Evolutionary conservation across 1,140 invertebrate species (phyloP).

Genomic region (Trinorchestia longiramus): DNA sequence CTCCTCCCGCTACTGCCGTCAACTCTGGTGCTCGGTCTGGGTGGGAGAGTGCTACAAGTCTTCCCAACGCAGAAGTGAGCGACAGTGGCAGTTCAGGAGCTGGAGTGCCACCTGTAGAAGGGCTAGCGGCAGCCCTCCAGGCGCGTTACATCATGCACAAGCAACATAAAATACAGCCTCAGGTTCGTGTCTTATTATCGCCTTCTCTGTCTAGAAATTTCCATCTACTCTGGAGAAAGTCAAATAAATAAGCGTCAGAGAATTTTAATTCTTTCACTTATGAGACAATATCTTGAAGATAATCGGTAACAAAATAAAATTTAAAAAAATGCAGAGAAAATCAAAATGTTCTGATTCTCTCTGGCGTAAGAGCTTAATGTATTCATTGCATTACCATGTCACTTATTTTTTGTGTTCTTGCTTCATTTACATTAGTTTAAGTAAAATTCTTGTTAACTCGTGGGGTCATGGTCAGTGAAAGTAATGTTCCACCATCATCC

Average conservation of each 20-base stretch:
- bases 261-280: background rate
- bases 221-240: background rate
- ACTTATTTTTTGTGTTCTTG: no score
- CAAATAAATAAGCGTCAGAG: background rate
- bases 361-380: background rate
- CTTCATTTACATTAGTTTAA: no score
- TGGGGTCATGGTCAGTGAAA: no score
- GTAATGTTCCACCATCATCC: no score
- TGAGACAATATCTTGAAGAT: no score
- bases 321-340: background rate
- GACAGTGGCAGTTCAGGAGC: slow-evolving; percentile 24
- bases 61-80: slow-evolving; percentile 69
- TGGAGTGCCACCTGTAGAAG: slow-evolving; percentile 72
- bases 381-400: background rate
- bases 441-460: no score
- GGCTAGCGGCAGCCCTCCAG: slow-evolving; percentile 84
- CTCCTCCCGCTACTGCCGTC: slow-evolving; percentile 68
- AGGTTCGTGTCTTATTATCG: slow-evolving; percentile 63
- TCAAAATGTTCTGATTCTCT: background rate
- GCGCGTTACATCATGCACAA: slow-evolving; percentile 75
- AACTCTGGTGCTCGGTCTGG: slow-evolving; percentile 59
- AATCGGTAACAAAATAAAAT: background rate
- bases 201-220: background rate
- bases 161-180: slow-evolving; percentile 23
- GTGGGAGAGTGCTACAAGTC: slow-evolving; percentile 60